phyloP scores from a whole-genome alignment of 1,140 invertebrate species.

The Drosophila serrata region DNA sequence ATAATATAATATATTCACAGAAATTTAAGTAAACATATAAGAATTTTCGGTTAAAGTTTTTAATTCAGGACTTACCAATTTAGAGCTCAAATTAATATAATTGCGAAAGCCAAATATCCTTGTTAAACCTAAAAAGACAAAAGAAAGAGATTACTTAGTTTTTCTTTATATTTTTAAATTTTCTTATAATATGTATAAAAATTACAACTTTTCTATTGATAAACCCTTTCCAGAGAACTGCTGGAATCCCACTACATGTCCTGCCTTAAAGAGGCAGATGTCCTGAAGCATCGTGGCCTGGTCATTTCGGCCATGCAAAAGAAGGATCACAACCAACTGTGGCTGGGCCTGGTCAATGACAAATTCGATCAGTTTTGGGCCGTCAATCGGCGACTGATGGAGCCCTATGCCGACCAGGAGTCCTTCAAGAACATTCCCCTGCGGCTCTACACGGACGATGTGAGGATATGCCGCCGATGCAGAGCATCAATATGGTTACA shows the following conservation, averaged over 20 bases:
- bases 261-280: slow-evolving; percentile 98
- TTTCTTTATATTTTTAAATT: not conserved
- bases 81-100: not conserved
- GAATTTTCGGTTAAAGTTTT: not conserved
- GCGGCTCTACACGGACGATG: slow-evolving; percentile 91
- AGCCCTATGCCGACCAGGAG: slow-evolving; percentile 90
- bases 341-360: slow-evolving; percentile 97
- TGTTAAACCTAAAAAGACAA: not conserved
- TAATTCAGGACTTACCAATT: not conserved
- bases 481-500: not conserved
- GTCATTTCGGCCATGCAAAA: slow-evolving; percentile 98
- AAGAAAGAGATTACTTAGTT: not conserved
- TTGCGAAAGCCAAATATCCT: not conserved
- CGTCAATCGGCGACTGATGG: slow-evolving; percentile 98
- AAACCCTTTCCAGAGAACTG: slow-evolving; percentile 90
- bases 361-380: slow-evolving; percentile 99
- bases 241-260: slow-evolving; percentile 98
- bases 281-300: slow-evolving; percentile 96
- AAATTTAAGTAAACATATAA: not conserved
- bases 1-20: not conserved
- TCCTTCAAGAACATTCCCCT: slow-evolving; percentile 97
- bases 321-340: slow-evolving; percentile 98
- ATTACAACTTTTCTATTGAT: not conserved
- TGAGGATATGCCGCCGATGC: slow-evolving; percentile 35
- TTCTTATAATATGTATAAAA: not conserved